These are phyloP conservation scores for Tiliacea citrago DNA, from an alignment of 2,888 invertebrate species.

Conservation along the genomic window DNA sequence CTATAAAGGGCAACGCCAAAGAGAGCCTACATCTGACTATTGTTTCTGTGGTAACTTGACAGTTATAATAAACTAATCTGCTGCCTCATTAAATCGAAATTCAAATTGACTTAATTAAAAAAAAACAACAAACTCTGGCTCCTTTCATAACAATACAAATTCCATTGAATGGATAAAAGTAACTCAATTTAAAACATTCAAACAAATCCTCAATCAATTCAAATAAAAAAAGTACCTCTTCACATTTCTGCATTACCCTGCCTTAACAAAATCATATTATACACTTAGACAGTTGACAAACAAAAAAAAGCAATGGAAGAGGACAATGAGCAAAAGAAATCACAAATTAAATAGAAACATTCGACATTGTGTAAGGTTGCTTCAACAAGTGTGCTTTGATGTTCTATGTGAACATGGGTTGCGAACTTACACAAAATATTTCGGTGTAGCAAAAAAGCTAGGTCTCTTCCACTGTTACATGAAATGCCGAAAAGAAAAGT, in stretches of 20 bases:
- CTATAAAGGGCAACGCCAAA: constrained; percentile 83
- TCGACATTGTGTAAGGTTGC: constrained; percentile 81
- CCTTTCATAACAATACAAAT: constrained; percentile 89
- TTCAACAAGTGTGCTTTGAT: constrained; percentile 72
- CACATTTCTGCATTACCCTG: constrained; percentile 90
- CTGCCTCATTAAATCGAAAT: constrained; percentile 87
- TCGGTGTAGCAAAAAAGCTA: constrained; percentile 79
- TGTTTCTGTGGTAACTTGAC: constrained; percentile 89
- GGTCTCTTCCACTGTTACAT: constrained; percentile 86
- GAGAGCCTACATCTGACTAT: constrained; percentile 89
- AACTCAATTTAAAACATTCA: constrained; percentile 90
- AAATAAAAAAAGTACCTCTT: constrained; percentile 89
- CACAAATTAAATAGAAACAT: constrained; percentile 85
- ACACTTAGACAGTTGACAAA: constrained; percentile 88
- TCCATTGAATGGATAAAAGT: constrained; percentile 90
- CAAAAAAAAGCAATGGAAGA: constrained; percentile 89
- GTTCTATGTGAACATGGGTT: constrained; percentile 66
- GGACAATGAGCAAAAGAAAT: constrained; percentile 89
- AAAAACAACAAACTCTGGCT: constrained; percentile 89
- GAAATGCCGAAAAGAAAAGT: constrained; percentile 90
- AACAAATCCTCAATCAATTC: constrained; percentile 85
- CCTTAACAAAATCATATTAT: constrained; percentile 89
- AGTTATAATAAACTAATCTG: constrained; percentile 86
- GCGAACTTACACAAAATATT: constrained; percentile 75
- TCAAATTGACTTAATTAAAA: constrained; percentile 88